Evolutionary conservation across 2,113 vertebrate genomes (phyloP).

Genomic region (Piaya cayana): DNA sequence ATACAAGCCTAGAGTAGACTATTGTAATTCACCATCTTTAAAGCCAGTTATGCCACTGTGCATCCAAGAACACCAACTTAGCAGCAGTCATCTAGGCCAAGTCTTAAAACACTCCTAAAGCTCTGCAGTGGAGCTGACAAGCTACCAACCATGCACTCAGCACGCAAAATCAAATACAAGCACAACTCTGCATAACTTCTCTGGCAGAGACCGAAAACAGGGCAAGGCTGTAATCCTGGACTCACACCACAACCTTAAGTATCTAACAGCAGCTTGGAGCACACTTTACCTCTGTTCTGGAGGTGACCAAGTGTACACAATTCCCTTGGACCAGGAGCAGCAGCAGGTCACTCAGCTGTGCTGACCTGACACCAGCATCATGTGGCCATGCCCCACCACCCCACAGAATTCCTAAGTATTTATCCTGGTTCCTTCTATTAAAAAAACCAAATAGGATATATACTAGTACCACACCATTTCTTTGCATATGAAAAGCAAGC

Average conservation of each 20-base stretch:
- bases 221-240: neutral
- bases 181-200: neutral
- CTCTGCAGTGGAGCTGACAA: neutral
- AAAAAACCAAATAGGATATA: neutral
- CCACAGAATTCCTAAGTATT: neutral
- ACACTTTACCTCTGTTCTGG: neutral
- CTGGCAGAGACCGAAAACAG: neutral
- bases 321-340: neutral
- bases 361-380: neutral
- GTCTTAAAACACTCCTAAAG: neutral
- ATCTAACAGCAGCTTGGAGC: neutral
- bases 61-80: neutral
- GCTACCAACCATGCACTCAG: neutral
- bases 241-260: neutral
- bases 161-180: neutral
- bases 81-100: neutral
- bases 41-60: neutral
- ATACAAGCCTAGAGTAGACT: neutral
- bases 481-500: neutral
- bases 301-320: neutral
- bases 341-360: neutral
- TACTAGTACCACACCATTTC: neutral
- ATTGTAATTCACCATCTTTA: neutral
- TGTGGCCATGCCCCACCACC: neutral
- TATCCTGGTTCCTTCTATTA: neutral